Conservation (phyloP, 2,113 vertebrate species). For the Semnornis frantzii region DNA sequence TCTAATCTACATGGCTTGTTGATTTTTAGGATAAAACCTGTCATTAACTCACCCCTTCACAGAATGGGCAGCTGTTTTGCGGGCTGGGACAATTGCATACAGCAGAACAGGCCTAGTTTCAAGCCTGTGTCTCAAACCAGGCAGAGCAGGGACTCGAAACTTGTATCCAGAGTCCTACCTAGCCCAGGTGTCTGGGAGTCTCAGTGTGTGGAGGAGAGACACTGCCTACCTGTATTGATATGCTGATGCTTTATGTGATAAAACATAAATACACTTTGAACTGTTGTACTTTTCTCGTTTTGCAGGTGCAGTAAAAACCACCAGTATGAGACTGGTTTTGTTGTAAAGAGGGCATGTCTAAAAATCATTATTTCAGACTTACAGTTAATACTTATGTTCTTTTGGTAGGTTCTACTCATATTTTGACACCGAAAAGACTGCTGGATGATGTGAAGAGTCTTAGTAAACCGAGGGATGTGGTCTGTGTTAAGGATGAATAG, state of each 20-base stretch:
- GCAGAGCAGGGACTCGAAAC: background rate
- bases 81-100: background rate
- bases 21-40: background rate
- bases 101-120: background rate
- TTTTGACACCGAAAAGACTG: conserved; percentile 88
- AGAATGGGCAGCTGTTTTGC: background rate
- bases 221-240: background rate
- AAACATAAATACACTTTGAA: background rate
- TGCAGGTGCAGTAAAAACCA: background rate
- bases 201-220: background rate
- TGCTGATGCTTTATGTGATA: background rate
- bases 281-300: background rate
- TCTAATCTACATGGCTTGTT: background rate
- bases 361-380: background rate
- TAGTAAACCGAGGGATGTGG: conserved; percentile 84
- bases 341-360: background rate
- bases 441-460: conserved; percentile 92
- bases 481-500: conserved; percentile 82
- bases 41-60: background rate
- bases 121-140: background rate
- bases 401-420: conserved; percentile 89
- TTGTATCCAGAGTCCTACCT: background rate
- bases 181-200: too few relatives aligned
- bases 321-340: background rate
- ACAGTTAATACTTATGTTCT: background rate